phyloP scores from a whole-genome alignment of 64 coral and sea anemone genomes.

The Stichodactyla mertensii region DNA sequence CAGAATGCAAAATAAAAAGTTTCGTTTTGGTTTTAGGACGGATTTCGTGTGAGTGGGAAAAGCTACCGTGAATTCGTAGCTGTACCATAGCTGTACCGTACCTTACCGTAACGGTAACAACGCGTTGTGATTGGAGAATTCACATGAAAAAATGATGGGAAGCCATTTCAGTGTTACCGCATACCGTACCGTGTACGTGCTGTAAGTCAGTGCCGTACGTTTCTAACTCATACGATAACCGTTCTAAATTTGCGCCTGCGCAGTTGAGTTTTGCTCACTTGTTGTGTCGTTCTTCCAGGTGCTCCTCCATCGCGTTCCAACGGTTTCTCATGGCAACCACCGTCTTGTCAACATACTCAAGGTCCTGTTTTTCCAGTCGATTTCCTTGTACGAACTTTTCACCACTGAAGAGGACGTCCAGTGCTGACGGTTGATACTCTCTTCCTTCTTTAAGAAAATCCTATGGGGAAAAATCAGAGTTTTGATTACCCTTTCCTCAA shows the following conservation, averaged over 20 bases:
- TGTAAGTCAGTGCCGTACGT: too few species aligned
- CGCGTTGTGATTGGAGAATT: too few species aligned
- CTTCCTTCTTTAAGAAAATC: not conserved
- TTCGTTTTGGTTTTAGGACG: not conserved
- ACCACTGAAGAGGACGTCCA: not conserved
- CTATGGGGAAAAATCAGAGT: not conserved
- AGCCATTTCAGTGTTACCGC: too few species aligned
- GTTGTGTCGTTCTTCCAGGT: not conserved
- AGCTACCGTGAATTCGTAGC: too few species aligned
- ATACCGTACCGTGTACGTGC: too few species aligned
- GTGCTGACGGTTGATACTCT: not conserved
- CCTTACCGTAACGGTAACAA: too few species aligned
- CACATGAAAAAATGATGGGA: too few species aligned
- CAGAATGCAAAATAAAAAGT: not conserved
- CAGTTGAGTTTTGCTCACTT: not conserved
- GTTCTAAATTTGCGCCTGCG: not conserved
- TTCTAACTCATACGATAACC: too few species aligned
- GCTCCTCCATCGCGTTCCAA: constrained; percentile 10
- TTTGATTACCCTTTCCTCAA: not conserved
- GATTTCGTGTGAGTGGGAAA: too few species aligned
- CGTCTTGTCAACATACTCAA: not conserved
- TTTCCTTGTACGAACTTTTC: not conserved
- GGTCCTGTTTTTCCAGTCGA: not conserved
- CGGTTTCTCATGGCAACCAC: constrained; percentile 6
- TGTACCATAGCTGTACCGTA: too few species aligned